Evolutionary conservation across 1,140 invertebrate species (phyloP).

Genomic region (Coenobita brevimanus): DNA sequence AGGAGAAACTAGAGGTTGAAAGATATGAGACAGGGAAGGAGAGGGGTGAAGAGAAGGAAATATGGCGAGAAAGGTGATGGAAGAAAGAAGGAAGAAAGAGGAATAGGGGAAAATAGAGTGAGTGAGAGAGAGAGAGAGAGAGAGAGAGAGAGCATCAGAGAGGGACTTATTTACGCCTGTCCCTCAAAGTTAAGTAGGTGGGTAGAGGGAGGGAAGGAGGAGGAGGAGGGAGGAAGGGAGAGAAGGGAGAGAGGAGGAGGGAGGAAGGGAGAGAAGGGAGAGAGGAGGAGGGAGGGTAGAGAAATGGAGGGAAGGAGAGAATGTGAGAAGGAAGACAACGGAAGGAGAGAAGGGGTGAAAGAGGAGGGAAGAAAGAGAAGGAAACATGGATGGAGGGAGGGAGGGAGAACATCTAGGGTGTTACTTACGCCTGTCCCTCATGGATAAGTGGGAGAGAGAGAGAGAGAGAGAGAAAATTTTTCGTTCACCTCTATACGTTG

Average conservation of each 20-base stretch:
- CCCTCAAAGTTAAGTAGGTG: too few species aligned
- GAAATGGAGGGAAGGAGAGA: not conserved
- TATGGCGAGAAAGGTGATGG: not conserved
- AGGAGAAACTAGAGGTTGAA: not conserved
- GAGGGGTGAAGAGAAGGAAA: not conserved
- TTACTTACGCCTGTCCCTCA: not conserved
- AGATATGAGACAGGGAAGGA: not conserved
- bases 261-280: not conserved
- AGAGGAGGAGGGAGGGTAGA: not conserved
- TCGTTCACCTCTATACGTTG: not conserved
- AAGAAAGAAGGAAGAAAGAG: not conserved
- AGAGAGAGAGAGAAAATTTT: too few species aligned
- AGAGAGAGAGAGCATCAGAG: conserved; percentile 8
- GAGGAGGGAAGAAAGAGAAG: not conserved
- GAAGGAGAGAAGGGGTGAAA: not conserved
- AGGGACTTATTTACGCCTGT: too few species aligned
- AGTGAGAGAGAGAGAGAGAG: conserved; percentile 3
- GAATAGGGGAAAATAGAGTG: not conserved
- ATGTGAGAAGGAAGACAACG: not conserved
- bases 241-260: not conserved
- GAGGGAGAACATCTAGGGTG: not conserved
- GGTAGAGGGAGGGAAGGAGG: not conserved
- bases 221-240: not conserved
- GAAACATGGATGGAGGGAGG: not conserved
- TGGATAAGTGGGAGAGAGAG: too few species aligned